Percentiles rank a stretch among this genome's conserved stretches.
Conservation (phyloP, 30 jellyfish, hydroid and myxozoan genomes). For the Clytia hemisphaerica region DNA sequence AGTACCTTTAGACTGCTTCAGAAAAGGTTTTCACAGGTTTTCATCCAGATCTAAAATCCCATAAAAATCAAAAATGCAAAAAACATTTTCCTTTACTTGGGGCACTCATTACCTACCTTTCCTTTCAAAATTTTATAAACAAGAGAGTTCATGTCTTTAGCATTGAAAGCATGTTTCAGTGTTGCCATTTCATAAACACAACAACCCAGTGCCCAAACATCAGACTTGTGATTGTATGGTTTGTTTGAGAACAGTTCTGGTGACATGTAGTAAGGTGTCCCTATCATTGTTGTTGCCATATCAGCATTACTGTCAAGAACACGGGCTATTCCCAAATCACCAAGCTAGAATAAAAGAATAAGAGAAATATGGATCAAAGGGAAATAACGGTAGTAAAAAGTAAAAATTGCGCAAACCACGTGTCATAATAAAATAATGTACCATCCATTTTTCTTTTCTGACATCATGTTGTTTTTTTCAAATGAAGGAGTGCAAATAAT, state of each 20-base stretch:
- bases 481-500: no score
- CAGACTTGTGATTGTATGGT: slow-evolving; percentile 93
- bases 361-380: no score
- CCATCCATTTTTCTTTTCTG: no score
- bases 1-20: no score
- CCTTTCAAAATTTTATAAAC: slow-evolving; percentile 89
- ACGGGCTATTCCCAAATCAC: slow-evolving; percentile 96
- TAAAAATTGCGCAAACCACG: no score
- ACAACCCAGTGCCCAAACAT: slow-evolving; percentile 98
- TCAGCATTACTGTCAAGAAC: slow-evolving; percentile 85
- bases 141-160: slow-evolving; percentile 86
- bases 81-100: neutral
- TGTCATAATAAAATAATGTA: no score
- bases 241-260: slow-evolving; percentile 95
- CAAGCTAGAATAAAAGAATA: slow-evolving; percentile 55
- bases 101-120: slow-evolving; percentile 40
- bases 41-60: no score
- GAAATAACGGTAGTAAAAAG: no score
- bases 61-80: no score
- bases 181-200: slow-evolving; percentile 93
- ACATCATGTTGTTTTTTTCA: no score
- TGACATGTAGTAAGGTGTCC: slow-evolving; percentile 98
- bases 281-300: slow-evolving; percentile 97
- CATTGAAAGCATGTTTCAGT: slow-evolving; percentile 93
- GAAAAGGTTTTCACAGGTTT: no score